These are phyloP conservation scores for Falco punctatus DNA, from an alignment of 2,113 vertebrate genomes.

Conservation along the genomic window DNA sequence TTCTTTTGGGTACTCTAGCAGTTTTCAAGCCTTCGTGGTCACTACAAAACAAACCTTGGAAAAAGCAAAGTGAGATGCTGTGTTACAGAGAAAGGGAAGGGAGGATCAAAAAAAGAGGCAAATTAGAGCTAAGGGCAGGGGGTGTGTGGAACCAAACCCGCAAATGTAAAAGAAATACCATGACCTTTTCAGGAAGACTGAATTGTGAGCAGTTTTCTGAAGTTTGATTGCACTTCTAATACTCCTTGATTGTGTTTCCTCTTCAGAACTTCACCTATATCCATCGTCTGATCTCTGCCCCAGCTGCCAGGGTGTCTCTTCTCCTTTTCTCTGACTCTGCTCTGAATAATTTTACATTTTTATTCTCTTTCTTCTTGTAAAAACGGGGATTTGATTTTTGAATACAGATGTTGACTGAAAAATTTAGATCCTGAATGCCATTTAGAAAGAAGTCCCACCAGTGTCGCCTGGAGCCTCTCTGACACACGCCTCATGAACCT, in stretches of 20 bases:
- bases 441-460: background rate
- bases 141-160: too few relatives aligned
- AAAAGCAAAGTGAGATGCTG: background rate
- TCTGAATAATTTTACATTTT: background rate
- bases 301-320: background rate
- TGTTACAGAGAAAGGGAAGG: background rate
- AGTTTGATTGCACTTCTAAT: background rate
- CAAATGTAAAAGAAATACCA: background rate
- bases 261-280: fast-evolving
- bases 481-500: background rate
- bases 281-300: background rate
- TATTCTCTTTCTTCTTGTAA: background rate
- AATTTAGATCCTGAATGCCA: background rate
- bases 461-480: background rate
- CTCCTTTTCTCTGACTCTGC: background rate
- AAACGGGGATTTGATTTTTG: background rate
- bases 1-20: background rate
- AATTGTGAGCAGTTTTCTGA: background rate
- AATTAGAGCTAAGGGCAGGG: background rate
- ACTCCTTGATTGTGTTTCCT: background rate
- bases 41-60: background rate
- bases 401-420: background rate
- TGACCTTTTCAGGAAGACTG: background rate
- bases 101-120: background rate
- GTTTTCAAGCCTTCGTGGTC: background rate